Evolutionary conservation across 2,888 invertebrate species (phyloP), one percentile per base, ranked within the genome.

Genomic region (Caenorhabditis sp.): DNA sequence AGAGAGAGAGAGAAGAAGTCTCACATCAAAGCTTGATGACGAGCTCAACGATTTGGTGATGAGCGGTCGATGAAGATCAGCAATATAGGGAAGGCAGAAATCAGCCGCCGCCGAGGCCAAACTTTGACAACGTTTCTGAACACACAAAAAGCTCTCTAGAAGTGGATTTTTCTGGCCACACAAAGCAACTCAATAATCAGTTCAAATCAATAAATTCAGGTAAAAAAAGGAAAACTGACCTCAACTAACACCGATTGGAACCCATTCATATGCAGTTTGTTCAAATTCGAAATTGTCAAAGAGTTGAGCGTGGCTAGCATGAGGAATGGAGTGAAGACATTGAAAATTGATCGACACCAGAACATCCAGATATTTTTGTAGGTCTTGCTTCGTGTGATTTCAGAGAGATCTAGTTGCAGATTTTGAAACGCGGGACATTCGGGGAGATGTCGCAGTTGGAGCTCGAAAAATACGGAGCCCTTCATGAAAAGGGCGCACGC

Each of bases 251-350:
- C 61, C 0, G 70, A 68, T 43, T 80, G 75, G 38, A 80, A 75
- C 21, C 76, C 76, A 23, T 73, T 77, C 20, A 59, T 43, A 26
- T 74, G 66, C 12, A 73, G 54, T 31, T 70, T 74, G 59, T 70
- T 73, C 27, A 77, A 58, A 53, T 78, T 78, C 1, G 64, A 27
- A 12, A 82, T 71, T 0, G 81, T 80, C 4, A 71, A 59, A 2
- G 63, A 69, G 49, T 82, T 81, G 52, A 82, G 73, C n/a, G 80
- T 57, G 3, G 81, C 70, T 10, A 84, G 73, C 1, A 78, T 70
- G 7, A 75, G 63, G 54, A 84, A 84, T 0, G 83, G 83, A 21
- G 80, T 59, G 53, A 83, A 80, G n/a, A 83, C 81, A 53, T 80
- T 81, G 73, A 83, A 77, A 12, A 84, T 67, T 49, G 74, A 76